Conservation (phyloP, 2,888 invertebrate species). For the Campopleginae sp. region DNA sequence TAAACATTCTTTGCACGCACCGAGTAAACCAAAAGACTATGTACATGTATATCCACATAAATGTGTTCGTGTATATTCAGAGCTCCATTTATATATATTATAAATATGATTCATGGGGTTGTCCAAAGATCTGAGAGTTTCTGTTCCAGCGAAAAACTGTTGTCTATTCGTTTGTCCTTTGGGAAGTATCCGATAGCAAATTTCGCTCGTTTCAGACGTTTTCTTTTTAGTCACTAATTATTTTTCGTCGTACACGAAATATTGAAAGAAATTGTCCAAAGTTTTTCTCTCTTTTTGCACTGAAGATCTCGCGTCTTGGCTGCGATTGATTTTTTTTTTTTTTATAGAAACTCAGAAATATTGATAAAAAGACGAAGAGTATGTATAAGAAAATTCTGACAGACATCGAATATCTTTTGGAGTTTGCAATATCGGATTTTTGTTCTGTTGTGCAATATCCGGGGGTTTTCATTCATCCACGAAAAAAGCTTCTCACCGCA, state of each 20-base stretch:
- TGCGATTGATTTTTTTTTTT: background rate
- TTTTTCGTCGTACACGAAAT: background rate
- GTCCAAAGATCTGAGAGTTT: slow-evolving; percentile 46
- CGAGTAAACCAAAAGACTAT: slow-evolving; percentile 70
- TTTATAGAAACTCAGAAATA: background rate
- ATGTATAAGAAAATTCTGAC: slow-evolving; percentile 1
- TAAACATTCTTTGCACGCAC: slow-evolving; percentile 78
- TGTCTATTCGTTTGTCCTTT: background rate
- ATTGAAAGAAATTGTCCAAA: background rate
- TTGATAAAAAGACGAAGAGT: slow-evolving; percentile 33
- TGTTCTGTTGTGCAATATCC: slow-evolving; percentile 47
- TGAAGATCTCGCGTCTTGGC: background rate
- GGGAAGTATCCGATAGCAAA: background rate
- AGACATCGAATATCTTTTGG: slow-evolving; percentile 40
- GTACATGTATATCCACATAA: slow-evolving; percentile 23
- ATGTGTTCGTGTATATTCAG: background rate
- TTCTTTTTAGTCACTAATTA: background rate
- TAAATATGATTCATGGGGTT: slow-evolving; percentile 30
- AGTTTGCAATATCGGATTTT: slow-evolving; percentile 55
- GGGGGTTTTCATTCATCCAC: slow-evolving; percentile 35
- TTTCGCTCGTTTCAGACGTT: background rate
- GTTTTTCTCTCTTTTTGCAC: background rate
- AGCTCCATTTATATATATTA: slow-evolving; percentile 25
- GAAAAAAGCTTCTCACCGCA: slow-evolving; percentile 28
- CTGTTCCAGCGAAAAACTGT: background rate